These are phyloP conservation scores for Cantharis rustica DNA, from an alignment of 2,888 invertebrate species.

Conservation along the genomic window DNA sequence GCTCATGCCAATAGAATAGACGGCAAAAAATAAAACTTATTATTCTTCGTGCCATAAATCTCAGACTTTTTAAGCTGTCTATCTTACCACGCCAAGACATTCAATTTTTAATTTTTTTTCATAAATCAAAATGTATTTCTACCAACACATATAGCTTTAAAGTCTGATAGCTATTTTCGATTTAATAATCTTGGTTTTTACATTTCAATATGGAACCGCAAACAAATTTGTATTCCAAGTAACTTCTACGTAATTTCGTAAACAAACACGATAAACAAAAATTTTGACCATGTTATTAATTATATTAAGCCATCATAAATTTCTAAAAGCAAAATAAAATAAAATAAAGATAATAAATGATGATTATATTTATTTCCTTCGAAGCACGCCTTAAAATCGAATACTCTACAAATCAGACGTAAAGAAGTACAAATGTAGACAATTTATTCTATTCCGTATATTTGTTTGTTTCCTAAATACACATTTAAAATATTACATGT, in stretches of 20 bases:
- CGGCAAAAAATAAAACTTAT: not conserved
- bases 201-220: not conserved
- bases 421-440: constrained; percentile 5
- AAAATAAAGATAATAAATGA: not conserved
- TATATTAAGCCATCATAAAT: not conserved
- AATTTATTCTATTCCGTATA: constrained; percentile 9
- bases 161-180: not conserved
- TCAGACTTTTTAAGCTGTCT: not conserved
- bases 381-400: not conserved
- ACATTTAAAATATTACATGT: not conserved
- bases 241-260: not conserved
- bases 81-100: not conserved
- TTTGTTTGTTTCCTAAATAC: not conserved
- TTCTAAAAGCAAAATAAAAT: not conserved
- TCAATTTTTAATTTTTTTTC: not conserved
- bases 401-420: constrained; percentile 6
- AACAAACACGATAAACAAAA: not conserved
- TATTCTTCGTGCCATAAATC: not conserved
- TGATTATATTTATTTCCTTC: constrained; percentile 6
- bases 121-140: not conserved
- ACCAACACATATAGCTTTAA: not conserved
- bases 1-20: not conserved
- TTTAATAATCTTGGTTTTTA: not conserved
- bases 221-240: not conserved
- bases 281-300: not conserved